Evolutionary conservation across 1,140 invertebrate species (phyloP).

Genomic region (Diploscapter pachys): DNA sequence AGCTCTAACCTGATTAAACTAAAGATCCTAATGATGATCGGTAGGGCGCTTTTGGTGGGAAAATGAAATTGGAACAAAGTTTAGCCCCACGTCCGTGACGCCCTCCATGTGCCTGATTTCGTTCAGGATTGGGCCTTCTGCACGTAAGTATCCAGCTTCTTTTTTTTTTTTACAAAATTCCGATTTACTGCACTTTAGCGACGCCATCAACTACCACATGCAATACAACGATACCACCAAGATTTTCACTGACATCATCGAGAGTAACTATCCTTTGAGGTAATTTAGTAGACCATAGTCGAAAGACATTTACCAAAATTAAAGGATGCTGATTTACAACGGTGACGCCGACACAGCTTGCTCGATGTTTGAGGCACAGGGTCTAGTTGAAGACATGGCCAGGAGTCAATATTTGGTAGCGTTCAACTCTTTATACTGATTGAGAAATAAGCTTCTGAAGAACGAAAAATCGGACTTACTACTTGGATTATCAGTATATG

Average conservation of each 20-base stretch:
- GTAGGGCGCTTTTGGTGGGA: too few relatives aligned
- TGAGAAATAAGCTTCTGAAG: too few relatives aligned
- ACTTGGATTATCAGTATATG: too few relatives aligned
- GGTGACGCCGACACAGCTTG: conserved; percentile 66
- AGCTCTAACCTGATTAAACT: too few relatives aligned
- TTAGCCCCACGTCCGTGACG: conserved; percentile 54
- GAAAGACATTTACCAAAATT: background rate
- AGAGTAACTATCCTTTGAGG: conserved; percentile 31
- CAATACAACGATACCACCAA: conserved; percentile 39
- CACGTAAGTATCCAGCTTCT: conserved; percentile 50
- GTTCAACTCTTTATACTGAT: too few relatives aligned
- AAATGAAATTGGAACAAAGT: too few relatives aligned
- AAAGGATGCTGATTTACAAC: conserved; percentile 62
- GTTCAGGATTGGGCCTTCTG: conserved; percentile 59
- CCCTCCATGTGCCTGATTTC: conserved; percentile 60
- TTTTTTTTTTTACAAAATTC: too few relatives aligned
- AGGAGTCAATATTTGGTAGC: conserved; percentile 2
- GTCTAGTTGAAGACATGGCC: conserved; percentile 61
- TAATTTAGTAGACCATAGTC: conserved; percentile 25
- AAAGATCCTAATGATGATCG: too few relatives aligned
- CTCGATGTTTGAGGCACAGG: conserved; percentile 64
- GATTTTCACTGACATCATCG: conserved; percentile 42
- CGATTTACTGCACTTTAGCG: background rate
- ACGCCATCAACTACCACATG: conserved; percentile 27
- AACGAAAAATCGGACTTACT: too few relatives aligned